Evolutionary conservation across 2,888 invertebrate genomes (phyloP), one percentile per base, ranked within the genome.

Genomic region (Tanytarsus gracilentus): DNA sequence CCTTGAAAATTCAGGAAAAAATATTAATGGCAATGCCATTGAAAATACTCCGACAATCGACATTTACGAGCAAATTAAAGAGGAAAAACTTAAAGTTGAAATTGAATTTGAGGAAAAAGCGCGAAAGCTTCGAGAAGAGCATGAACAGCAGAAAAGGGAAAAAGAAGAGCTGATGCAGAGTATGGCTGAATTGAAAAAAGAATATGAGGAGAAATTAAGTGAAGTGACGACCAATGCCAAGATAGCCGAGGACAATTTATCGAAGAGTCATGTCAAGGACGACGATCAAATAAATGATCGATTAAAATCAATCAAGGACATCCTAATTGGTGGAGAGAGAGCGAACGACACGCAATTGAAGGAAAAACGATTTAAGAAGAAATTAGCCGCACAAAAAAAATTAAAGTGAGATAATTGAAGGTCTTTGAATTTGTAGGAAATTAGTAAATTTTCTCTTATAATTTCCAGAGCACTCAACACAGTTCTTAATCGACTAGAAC

Each of bases 311-410:
- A 75, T 90, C 18, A 83, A 90, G 68, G 79, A 83, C 48, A 80
- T 83, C 58, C 80, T 91, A 76, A 86, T 91, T 39, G 89, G 89
- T 2, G 89, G 89, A 0, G 89, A 90, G 68, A 78, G 82, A 65
- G 83, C 81, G 0, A 77, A 85, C 68, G 88, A 90, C 70, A 75
- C 77, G 36, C 84, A 84, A 65, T 69, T 87, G 29, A 85, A 84
- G 63, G 86, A 87, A 67, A 79, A 80, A 64, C 73, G 86, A 49
- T 77, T 79, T 66, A 79, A 78, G 66, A 83, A 84, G 67, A 84
- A 84, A 70, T 72, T 78, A 62, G 82, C 83, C 52, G 86, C 87
- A 0, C 86, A 88, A 67, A 79, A 81, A 51, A 71, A 82, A 59
- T 68, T 74, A 11, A 72, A 69, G 72, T 73, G 66, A 64, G 61